Percentiles rank a stretch among this genome's conserved stretches.
Conservation (phyloP, 2,113 vertebrate genomes). For the Anser cygnoides region DNA sequence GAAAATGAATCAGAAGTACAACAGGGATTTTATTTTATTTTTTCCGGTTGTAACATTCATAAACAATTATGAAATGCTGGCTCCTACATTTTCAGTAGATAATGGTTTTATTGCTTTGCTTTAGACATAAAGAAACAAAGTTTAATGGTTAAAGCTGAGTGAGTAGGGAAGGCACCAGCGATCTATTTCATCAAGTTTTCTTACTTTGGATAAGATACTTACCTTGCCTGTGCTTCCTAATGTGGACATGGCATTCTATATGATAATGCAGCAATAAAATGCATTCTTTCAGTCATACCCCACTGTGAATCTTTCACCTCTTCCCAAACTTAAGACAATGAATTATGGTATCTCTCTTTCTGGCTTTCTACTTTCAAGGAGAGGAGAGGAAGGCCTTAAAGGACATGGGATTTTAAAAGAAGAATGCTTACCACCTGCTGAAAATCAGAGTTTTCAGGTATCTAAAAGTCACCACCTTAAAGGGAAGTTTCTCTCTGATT, state of each 20-base stretch:
- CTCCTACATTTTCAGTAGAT: slow-evolving; percentile 3
- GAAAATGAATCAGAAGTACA: slow-evolving; percentile 74
- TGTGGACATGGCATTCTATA: background rate
- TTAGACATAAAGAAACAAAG: background rate
- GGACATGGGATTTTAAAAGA: background rate
- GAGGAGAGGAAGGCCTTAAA: background rate
- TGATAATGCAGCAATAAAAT: background rate
- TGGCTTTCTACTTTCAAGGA: background rate
- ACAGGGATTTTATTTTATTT: slow-evolving; percentile 4
- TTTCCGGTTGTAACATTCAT: slow-evolving; percentile 39
- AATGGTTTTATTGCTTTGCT: slow-evolving; percentile 26
- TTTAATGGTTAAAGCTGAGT: background rate
- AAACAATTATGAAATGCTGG: slow-evolving; percentile 67
- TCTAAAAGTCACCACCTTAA: background rate
- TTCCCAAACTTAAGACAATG: background rate
- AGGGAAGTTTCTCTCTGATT: background rate
- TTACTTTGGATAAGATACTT: background rate
- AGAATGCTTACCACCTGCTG: background rate
- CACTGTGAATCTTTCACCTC: background rate
- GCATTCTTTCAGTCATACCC: background rate
- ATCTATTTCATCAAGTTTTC: background rate
- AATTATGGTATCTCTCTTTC: background rate
- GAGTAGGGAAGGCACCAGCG: background rate
- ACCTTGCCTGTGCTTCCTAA: background rate
- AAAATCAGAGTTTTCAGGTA: background rate